Base-by-base conservation (phyloP, 2,113 vertebrate species). In the Grammomys surdaster region DNA sequence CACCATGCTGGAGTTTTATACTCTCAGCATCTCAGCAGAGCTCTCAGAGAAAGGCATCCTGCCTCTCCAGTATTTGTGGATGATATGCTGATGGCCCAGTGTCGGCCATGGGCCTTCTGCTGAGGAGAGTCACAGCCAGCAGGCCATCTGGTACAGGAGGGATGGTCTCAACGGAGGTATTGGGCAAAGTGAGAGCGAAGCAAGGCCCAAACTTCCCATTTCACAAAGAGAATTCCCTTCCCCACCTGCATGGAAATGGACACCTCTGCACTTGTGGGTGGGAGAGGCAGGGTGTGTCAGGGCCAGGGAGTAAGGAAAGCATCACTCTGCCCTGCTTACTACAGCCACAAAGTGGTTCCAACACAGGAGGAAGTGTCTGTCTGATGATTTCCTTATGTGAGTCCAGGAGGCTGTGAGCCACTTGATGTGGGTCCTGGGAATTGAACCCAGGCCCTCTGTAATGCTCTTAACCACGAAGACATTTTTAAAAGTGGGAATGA, bases 221-320 rank as follows among this genome's bases (percentile, higher is more conserved):
- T 86, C 63, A 70, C 5, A 7, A 80, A 90, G 36, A 46, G 91
- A 65, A 46, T 72, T 16, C 36, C 75, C 46, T 60, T 12, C 3
- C 5, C 24, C 17, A 65, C 36, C 65, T 88, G 86, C 33, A 31
- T 13, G 3, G 77, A 56, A 54, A 11, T 7, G 22, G 63, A 78
- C 19, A 75, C 48, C 26, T 67, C 0, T 48, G 22, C 36, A 10
- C 12, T 3, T 6, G 7, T 4, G 56, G 24, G 36, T 48, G 58
- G 54, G 92, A 19, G 51, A 63, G 19, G 10, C 0, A 0, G 60
- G 0, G 3, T 31, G 31, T 17, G 24, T 12, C 5, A 12, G 56
- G 51, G 40, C 4, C 4, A 3, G 10, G 33, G 9, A 22, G 4
- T 9, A 33, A 60, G 33, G 65, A 81, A 70, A 81, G 43, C 26